Conservation (phyloP, 2,113 vertebrate species). For the Corythoichthys intestinalis region DNA sequence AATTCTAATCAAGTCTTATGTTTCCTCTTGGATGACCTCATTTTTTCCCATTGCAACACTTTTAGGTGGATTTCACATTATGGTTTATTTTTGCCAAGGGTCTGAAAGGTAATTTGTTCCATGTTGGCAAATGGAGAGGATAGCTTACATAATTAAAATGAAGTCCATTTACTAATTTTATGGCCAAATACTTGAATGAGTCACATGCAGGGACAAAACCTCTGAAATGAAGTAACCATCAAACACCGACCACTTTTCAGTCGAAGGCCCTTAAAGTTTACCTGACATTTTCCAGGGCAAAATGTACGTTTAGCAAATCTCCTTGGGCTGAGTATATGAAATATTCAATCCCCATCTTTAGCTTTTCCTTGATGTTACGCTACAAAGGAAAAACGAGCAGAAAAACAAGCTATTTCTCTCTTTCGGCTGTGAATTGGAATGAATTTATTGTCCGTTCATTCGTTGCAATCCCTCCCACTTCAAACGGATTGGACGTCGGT, state of each 20-base stretch:
- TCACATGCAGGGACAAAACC: constrained; percentile 31
- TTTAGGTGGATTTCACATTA: constrained; percentile 79
- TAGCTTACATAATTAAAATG: constrained; percentile 67
- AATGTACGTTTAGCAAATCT: neutral
- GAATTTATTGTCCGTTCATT: too few relatives aligned
- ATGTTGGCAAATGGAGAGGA: constrained; percentile 65
- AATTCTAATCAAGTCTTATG: constrained; percentile 80
- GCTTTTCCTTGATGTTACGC: neutral
- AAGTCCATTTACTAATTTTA: constrained; percentile 54
- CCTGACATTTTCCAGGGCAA: neutral
- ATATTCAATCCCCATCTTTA: neutral
- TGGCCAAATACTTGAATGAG: constrained; percentile 37
- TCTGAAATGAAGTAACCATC: constrained; percentile 15
- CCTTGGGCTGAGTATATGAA: neutral
- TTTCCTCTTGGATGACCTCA: constrained; percentile 79
- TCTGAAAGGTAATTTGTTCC: constrained; percentile 77
- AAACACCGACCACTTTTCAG: neutral
- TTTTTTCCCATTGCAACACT: constrained; percentile 76
- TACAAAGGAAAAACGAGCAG: neutral
- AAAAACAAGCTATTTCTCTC: neutral
- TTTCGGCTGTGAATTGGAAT: too few relatives aligned
- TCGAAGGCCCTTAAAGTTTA: neutral
- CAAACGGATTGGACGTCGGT: too few relatives aligned
- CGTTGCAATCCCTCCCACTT: too few relatives aligned
- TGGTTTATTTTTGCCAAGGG: constrained; percentile 74